Base-by-base conservation (phyloP, 2,797 vertebrate species). In the Neosalanx taihuensis region DNA sequence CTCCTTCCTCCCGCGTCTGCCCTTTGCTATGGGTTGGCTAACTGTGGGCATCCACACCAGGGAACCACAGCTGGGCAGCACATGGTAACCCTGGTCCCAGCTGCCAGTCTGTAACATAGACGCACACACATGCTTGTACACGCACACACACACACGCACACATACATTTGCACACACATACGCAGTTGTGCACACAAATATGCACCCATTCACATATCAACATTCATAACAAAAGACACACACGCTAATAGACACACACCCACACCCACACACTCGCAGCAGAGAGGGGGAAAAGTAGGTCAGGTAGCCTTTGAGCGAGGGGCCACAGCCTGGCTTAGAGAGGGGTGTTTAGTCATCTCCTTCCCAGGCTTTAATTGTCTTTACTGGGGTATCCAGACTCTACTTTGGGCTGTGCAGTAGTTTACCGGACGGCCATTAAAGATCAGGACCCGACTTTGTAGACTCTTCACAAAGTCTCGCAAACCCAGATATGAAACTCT, bases 31-130 rank as follows among this genome's bases (percentile, higher is more conserved):
- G 20, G 78, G 72, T 72, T 78, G 73, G 72, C 57, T 67, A 74
- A 53, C 67, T 51, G 2, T 9, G 26, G 46, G 13, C 23, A 31
- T 73, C 79, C n/a, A 31, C 31, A 13, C 67, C 56, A 72, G 75
- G 75, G 65, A 26, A 79, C 85, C 85, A 81, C 87, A 88, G 89
- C 87, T 87, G 87, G 86, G 69, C 49, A 79, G 79, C 89, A 88
- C 60, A 69, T 62, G 66, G 66, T 51, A 63, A 67, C 71, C 23
- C 70, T 30, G 81, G 71, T 67, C 69, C 75, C 73, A 75, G 73
- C 81, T 85, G 84, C 80, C 83, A 79, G 61, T 72, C 65, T 0
- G 3, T n/a, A 49, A 62, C 75, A 74, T 69, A 77, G 76, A 65
- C 69, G 75, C 65, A 73, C 64, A 76, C 72, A 75, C 70, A 67